Evolutionary conservation across 2,113 vertebrate species (phyloP).

Genomic region (Hirundichthys speculiger): DNA sequence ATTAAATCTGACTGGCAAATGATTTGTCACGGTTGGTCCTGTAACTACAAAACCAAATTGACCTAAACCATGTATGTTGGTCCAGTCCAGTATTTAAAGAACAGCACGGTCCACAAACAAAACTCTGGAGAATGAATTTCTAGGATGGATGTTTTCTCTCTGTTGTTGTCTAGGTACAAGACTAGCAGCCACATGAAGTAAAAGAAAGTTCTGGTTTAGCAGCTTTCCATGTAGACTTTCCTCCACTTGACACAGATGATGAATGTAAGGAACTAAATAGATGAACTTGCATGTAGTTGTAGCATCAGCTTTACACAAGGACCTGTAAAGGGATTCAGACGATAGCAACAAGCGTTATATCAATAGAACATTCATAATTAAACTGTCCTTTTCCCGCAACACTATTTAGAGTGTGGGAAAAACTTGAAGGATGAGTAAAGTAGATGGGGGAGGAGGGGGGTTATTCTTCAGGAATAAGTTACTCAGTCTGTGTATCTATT

Average conservation of each 20-base stretch:
- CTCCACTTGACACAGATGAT: background rate
- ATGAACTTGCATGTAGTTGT: background rate
- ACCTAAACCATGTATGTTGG: constrained; percentile 7
- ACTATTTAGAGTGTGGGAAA: constrained; percentile 62
- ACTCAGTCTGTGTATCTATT: constrained; percentile 72
- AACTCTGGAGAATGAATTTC: constrained; percentile 20
- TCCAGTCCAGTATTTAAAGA: constrained; percentile 29
- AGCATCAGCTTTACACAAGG: constrained; percentile 11
- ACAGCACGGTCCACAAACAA: constrained; percentile 47
- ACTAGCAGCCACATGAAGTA: constrained; percentile 45
- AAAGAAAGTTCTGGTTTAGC: constrained; percentile 23
- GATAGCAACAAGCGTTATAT: constrained; percentile 45
- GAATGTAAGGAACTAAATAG: background rate
- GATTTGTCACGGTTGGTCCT: constrained; percentile 22
- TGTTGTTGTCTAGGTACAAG: constrained; percentile 73
- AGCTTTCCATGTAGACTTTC: constrained; percentile 15
- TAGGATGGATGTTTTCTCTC: constrained; percentile 48
- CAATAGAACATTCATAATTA: constrained; percentile 53
- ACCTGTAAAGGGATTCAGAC: constrained; percentile 44
- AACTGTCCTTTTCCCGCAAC: constrained; percentile 49
- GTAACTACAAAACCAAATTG: constrained; percentile 30
- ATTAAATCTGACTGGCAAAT: constrained; percentile 4
- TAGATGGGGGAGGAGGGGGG: background rate
- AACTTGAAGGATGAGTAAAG: constrained; percentile 35
- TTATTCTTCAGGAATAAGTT: constrained; percentile 67